Evolutionary conservation across 2,888 invertebrate genomes (phyloP).

Genomic region (Agrotis puta): DNA sequence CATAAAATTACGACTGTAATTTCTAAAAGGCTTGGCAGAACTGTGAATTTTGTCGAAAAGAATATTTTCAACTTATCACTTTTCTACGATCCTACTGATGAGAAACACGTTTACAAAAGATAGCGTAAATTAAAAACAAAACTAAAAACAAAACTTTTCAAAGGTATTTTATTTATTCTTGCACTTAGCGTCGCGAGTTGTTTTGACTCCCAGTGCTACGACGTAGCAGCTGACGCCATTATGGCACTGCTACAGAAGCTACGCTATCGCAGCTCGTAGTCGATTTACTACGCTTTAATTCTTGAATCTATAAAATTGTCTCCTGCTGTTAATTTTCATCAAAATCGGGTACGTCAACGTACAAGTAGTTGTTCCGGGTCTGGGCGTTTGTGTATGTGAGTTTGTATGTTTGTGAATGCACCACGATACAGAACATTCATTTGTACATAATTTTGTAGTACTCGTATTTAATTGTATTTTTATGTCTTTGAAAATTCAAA

Average conservation of each 20-base stretch:
- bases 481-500: too few species aligned
- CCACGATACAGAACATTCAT: too few species aligned
- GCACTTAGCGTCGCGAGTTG: background rate
- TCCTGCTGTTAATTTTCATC: too few species aligned
- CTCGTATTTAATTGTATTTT: too few species aligned
- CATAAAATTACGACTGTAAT: too few species aligned
- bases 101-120: background rate
- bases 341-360: too few species aligned
- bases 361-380: too few species aligned
- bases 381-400: too few species aligned
- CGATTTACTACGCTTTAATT: background rate
- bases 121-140: background rate
- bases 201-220: slow-evolving; percentile 9
- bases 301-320: background rate
- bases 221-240: slow-evolving; percentile 10
- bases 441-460: too few species aligned
- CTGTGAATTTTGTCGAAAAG: background rate
- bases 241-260: slow-evolving; percentile 13
- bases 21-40: too few species aligned
- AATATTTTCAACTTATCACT: background rate
- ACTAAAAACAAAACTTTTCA: too few species aligned
- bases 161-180: background rate
- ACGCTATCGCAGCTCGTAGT: slow-evolving; percentile 2
- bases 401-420: too few species aligned
- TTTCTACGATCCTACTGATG: background rate